A percentile compares a stretch with the other conserved stretches of the same genome.
Conservation (phyloP, 2,113 vertebrate species). For the Periophthalmus modestus region DNA sequence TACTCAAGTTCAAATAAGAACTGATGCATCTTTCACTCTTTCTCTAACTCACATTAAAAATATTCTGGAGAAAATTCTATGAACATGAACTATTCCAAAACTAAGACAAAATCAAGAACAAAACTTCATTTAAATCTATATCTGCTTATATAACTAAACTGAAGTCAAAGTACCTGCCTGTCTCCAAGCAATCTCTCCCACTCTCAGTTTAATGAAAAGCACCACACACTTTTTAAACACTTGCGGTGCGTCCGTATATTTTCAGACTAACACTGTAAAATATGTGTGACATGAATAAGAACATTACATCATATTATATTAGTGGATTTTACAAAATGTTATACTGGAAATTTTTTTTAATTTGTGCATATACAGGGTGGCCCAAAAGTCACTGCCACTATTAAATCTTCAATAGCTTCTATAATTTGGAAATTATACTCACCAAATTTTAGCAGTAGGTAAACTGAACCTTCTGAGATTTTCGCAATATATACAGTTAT, state of each 20-base stretch:
- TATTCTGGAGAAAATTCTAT: background rate
- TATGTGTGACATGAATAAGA: background rate
- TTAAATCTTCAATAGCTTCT: no score
- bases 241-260: background rate
- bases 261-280: background rate
- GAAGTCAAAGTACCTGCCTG: background rate
- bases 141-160: background rate
- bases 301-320: background rate
- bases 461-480: no score
- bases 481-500: no score
- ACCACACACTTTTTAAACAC: background rate
- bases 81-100: background rate
- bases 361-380: no score
- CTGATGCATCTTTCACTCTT: background rate
- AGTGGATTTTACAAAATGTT: no score
- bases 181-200: background rate
- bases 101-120: conserved; percentile 24
- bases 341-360: no score
- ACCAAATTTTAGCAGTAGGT: no score
- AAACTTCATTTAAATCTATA: background rate
- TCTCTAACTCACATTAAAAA: background rate
- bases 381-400: no score
- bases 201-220: background rate
- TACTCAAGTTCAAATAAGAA: background rate
- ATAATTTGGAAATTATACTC: no score